A percentile compares a stretch with the other conserved stretches of the same genome.
Evolutionary conservation across 1,140 invertebrate species (phyloP).

Genomic region (Alviniconcha marisindica): DNA sequence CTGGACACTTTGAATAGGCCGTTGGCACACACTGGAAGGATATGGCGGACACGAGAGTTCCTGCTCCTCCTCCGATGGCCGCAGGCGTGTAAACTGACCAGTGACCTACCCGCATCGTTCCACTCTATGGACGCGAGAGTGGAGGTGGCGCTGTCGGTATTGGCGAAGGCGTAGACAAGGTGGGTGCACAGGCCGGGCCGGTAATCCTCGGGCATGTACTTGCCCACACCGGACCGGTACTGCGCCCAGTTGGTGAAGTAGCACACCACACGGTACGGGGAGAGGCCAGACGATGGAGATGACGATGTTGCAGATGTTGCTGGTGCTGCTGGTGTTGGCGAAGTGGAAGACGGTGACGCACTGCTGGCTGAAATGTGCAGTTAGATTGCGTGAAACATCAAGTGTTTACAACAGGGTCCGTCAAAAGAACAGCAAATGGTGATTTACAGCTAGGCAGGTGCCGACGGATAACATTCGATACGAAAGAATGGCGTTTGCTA

Average conservation of each 20-base stretch:
- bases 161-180: slow-evolving; percentile 86
- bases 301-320: too few species aligned
- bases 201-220: slow-evolving; percentile 81
- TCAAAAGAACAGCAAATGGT: too few species aligned
- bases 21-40: neutral
- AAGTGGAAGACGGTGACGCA: too few species aligned
- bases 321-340: too few species aligned
- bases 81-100: neutral
- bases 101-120: slow-evolving; percentile 55
- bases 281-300: too few species aligned
- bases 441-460: too few species aligned
- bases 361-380: too few species aligned
- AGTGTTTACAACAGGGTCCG: too few species aligned
- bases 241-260: slow-evolving; percentile 96
- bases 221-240: slow-evolving; percentile 85
- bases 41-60: neutral
- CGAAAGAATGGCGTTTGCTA: too few species aligned
- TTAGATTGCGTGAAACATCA: slow-evolving; percentile 74
- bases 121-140: slow-evolving; percentile 43
- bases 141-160: slow-evolving; percentile 76
- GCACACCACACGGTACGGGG: too few species aligned
- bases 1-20: too few species aligned
- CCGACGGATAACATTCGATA: too few species aligned
- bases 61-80: neutral
- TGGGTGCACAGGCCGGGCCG: slow-evolving; percentile 87